A percentile compares a stretch with the other conserved stretches of the same genome.
Conservation (phyloP, 2,888 invertebrate genomes). For the Loripinus fragilis region DNA sequence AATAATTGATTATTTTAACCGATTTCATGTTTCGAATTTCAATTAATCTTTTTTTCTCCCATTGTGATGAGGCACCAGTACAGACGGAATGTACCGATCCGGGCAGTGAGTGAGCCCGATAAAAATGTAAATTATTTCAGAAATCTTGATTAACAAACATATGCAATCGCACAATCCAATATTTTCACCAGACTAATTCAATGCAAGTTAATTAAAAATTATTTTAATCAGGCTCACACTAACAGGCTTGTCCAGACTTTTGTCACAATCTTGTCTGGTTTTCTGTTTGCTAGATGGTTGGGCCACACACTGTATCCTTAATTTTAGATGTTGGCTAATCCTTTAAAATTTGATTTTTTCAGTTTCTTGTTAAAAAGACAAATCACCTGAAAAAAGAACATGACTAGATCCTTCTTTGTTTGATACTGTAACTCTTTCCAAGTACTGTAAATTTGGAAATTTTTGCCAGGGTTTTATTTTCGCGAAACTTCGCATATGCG, state of each 20-base stretch:
- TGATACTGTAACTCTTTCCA: no score
- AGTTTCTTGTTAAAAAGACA: no score
- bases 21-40: slow-evolving; percentile 11
- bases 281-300: neutral
- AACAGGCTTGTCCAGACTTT: neutral
- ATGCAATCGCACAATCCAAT: slow-evolving; percentile 6
- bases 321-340: no score
- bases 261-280: slow-evolving; percentile 14
- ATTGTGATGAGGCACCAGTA: slow-evolving; percentile 10
- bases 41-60: slow-evolving; percentile 10
- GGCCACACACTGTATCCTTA: no score
- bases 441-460: no score
- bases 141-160: neutral
- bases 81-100: neutral
- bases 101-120: neutral
- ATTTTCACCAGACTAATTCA: slow-evolving; percentile 1
- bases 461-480: no score
- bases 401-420: no score
- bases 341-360: no score
- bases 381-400: no score
- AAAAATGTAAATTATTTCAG: slow-evolving; percentile 14
- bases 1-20: slow-evolving; percentile 1
- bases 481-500: no score
- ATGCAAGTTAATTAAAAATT: slow-evolving; percentile 13
- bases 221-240: slow-evolving; percentile 3